phyloP scores from a whole-genome alignment of 2,888 invertebrate species.

The Lathronympha strigana region DNA sequence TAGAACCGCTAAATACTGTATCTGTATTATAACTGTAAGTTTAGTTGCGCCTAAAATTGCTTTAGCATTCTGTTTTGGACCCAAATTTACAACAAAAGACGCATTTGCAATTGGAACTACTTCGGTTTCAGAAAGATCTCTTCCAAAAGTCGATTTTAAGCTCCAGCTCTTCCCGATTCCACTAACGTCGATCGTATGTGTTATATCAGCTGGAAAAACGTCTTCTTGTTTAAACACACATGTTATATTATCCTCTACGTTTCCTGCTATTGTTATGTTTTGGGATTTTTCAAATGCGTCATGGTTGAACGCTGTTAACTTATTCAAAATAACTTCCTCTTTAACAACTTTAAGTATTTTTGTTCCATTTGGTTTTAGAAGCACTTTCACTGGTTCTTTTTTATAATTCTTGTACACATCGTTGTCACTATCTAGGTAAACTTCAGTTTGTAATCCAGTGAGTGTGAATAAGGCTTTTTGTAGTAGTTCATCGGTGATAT shows the following conservation, averaged over 20 bases:
- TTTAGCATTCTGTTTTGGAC: constrained; percentile 7
- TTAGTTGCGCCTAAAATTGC: constrained; percentile 14
- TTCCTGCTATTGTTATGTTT: constrained; percentile 10
- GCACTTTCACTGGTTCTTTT: constrained; percentile 3
- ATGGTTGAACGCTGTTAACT: constrained; percentile 6
- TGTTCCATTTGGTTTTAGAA: constrained; percentile 17
- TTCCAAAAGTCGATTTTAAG: constrained; percentile 13
- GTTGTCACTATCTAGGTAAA: background rate
- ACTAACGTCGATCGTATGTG: background rate
- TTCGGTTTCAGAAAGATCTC: constrained; percentile 6
- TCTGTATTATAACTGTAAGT: constrained; percentile 8
- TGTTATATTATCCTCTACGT: constrained; percentile 21
- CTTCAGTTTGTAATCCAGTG: constrained; percentile 5
- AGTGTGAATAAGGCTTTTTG: constrained; percentile 9
- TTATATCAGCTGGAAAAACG: constrained; percentile 8
- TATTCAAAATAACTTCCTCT: constrained; percentile 12
- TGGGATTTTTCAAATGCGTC: background rate
- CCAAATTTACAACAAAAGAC: constrained; percentile 1
- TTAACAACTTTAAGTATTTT: background rate
- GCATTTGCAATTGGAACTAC: background rate
- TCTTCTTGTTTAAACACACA: constrained; percentile 11
- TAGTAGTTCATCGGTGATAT: constrained; percentile 15
- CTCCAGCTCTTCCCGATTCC: constrained; percentile 7
- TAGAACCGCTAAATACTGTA: constrained; percentile 9
- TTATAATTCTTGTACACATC: constrained; percentile 9